phyloP scores from a whole-genome alignment of 2,797 vertebrate genomes.

The Halcyon leucocephala region DNA sequence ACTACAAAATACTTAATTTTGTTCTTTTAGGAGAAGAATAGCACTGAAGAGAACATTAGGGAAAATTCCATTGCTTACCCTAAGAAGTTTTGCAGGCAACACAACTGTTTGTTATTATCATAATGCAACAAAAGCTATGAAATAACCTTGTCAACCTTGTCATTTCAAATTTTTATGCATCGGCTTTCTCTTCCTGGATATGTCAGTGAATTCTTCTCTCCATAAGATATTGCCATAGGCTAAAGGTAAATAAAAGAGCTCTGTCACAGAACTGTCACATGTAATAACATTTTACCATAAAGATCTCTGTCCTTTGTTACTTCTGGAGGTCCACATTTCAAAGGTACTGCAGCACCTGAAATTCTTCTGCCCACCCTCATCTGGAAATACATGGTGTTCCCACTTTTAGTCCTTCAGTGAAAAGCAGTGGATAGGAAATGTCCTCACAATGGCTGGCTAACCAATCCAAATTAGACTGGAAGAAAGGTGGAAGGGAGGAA shows the following conservation, averaged over 20 bases:
- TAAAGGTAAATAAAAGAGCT: constrained; percentile 30
- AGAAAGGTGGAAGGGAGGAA: neutral
- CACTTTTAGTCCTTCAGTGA: neutral
- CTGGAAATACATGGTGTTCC: neutral
- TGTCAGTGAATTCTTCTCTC: constrained; percentile 37
- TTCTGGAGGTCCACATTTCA: neutral
- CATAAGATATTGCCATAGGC: constrained; percentile 38
- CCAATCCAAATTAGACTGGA: neutral
- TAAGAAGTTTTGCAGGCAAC: neutral
- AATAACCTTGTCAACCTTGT: constrained; percentile 68
- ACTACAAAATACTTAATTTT: neutral
- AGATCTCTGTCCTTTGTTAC: neutral
- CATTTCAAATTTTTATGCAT: constrained; percentile 38
- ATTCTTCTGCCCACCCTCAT: neutral
- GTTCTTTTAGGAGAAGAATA: neutral
- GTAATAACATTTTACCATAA: constrained; percentile 27
- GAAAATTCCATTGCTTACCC: neutral
- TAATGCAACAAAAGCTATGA: constrained; percentile 35
- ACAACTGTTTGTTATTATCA: neutral
- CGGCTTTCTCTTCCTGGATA: constrained; percentile 2
- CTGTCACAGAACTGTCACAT: constrained; percentile 30
- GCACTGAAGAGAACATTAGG: neutral
- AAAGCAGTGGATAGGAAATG: neutral
- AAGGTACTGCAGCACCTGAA: neutral
- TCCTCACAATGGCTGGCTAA: neutral